phyloP scores from a whole-genome alignment of 2,113 vertebrate species.

The Anhinga rufa region DNA sequence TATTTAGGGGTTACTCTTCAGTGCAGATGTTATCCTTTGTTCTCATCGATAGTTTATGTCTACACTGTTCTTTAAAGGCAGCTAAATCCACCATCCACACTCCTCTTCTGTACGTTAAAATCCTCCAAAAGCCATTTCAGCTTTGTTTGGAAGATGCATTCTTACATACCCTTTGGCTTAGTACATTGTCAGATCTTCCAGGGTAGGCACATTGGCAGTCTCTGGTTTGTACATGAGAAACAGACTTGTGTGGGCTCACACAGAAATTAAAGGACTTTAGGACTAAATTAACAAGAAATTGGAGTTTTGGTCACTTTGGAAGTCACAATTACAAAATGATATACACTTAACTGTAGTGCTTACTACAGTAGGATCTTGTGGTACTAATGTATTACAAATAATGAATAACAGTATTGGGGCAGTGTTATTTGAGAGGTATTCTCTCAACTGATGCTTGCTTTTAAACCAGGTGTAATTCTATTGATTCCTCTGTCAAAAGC shows the following conservation, averaged over 20 bases:
- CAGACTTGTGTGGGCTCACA: background rate
- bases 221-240: background rate
- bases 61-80: background rate
- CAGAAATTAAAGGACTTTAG: background rate
- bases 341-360: background rate
- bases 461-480: background rate
- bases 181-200: background rate
- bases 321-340: background rate
- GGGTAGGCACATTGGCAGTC: background rate
- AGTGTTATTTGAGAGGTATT: background rate
- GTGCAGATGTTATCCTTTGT: background rate
- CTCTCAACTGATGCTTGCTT: background rate
- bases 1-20: background rate
- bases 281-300: background rate
- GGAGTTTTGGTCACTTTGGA: background rate
- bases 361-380: background rate
- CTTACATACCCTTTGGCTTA: background rate
- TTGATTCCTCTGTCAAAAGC: background rate
- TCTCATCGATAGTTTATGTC: background rate
- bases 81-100: background rate
- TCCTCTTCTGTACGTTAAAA: background rate
- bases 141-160: background rate
- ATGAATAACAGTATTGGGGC: background rate
- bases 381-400: background rate
- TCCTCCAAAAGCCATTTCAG: background rate